A percentile compares a stretch with the other conserved stretches of the same genome.
phyloP scores from a whole-genome alignment of 2,888 invertebrate species.

The Syritta pipiens region DNA sequence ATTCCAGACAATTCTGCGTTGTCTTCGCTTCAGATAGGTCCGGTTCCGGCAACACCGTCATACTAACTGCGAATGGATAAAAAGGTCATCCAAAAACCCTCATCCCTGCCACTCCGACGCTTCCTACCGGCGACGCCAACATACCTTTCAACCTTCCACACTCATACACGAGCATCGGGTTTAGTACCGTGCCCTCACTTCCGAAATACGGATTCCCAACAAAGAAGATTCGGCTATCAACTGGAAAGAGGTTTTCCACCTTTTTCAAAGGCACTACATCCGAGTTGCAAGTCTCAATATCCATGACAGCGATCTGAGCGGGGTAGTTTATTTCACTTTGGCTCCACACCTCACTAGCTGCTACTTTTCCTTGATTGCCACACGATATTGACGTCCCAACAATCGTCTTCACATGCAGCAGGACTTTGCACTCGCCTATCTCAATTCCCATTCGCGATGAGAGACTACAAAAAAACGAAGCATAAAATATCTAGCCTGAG shows the following conservation, averaged over 20 bases:
- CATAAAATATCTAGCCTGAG: background rate
- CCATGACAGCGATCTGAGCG: slow-evolving; percentile 74
- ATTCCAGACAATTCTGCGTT: slow-evolving; percentile 72
- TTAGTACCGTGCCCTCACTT: slow-evolving; percentile 85
- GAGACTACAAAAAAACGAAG: slow-evolving; percentile 68
- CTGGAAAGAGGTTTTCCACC: slow-evolving; percentile 83
- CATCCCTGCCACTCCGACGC: no score
- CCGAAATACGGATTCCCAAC: slow-evolving; percentile 91
- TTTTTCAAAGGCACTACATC: slow-evolving; percentile 76
- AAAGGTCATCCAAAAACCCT: background rate
- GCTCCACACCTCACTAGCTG: slow-evolving; percentile 87
- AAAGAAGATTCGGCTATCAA: slow-evolving; percentile 86
- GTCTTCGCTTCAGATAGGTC: slow-evolving; percentile 72
- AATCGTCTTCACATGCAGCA: slow-evolving; percentile 87
- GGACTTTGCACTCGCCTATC: slow-evolving; percentile 83
- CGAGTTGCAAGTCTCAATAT: slow-evolving; percentile 76
- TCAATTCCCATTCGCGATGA: slow-evolving; percentile 87
- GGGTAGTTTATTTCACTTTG: slow-evolving; percentile 83
- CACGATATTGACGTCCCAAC: slow-evolving; percentile 85
- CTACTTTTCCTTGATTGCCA: slow-evolving; percentile 83
- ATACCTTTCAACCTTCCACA: slow-evolving; percentile 77
- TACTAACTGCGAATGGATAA: slow-evolving; percentile 72
- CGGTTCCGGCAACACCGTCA: slow-evolving; percentile 76
- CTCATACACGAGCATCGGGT: slow-evolving; percentile 75
- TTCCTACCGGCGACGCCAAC: no score